Evolutionary conservation across 2,888 invertebrate species (phyloP), one percentile per base, ranked within the genome.

Genomic region (Ganaspis brasiliensis): DNA sequence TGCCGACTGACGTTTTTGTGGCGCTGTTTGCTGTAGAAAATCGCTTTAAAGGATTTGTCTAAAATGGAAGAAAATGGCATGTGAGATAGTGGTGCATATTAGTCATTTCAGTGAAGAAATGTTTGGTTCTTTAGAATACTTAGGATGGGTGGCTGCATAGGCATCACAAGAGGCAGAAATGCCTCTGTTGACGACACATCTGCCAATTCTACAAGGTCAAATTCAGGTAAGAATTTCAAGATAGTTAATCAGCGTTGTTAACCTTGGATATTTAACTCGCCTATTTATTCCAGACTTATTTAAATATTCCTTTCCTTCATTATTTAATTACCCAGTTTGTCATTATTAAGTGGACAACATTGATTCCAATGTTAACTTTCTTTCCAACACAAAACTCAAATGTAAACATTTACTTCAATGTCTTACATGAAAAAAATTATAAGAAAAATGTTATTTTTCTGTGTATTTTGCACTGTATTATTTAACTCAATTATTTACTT

Each of bases 81-180:
- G 88, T 87, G 87, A 90, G 87, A 88, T 89, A 88, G 88, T 87
- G 86, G 88, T 87, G 86, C 87, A 89, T 91, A 88, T 83, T 84
- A 87, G 89, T 93, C 21, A 45, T 67, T 67, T 67, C 40, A 67
- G 14, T 45, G 40, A 45, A 67, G 93, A 92, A 91, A 93, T 93
- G 93, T 92, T 92, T 91, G 90, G 91, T 91, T 91, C 87, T 87
- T 86, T 85, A 84, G 86, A 93, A 93, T 93, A 92, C 93, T 92
- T 93, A 95, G 92, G 93, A 97, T 97, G 97, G 97, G 97, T 92
- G 96, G 97, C 92, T 97, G 97, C 93, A 96, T 97, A 93, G 96
- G 96, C 92, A 95, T 96, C 92, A 95, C 95, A 91, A 95, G 96
- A 92, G 94, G 94, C 91, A 95, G 96, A 92, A 96, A 95, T 92